Evolutionary conservation across 2,888 invertebrate genomes (phyloP).

Genomic region (Euplexia lucipara): DNA sequence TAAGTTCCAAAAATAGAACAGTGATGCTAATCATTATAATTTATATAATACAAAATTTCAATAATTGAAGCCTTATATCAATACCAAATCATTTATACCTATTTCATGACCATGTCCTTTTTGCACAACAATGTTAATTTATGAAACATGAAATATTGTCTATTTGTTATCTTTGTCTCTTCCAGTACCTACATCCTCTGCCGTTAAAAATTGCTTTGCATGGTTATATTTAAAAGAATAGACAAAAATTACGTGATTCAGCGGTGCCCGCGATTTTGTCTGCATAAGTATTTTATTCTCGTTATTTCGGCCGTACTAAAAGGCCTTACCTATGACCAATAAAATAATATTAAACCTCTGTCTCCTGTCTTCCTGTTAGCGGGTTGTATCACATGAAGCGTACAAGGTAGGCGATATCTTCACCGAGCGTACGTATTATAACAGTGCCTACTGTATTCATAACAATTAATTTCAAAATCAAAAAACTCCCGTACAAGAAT

Average conservation of each 20-base stretch:
- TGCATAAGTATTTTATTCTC: no score
- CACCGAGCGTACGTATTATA: no score
- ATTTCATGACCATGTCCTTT: conserved; percentile 45
- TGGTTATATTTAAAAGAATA: conserved; percentile 18
- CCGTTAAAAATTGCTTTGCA: conserved; percentile 18
- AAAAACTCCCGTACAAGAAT: no score
- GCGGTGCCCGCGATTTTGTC: no score
- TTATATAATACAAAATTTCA: conserved; percentile 9
- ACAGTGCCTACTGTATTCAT: no score
- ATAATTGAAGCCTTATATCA: conserved; percentile 24
- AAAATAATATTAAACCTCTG: no score
- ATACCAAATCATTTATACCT: conserved; percentile 29
- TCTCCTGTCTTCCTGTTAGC: no score
- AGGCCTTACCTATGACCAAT: no score
- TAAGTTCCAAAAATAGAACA: conserved; percentile 7
- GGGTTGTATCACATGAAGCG: no score
- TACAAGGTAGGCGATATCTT: no score
- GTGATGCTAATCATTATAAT: conserved; percentile 11
- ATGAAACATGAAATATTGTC: conserved; percentile 65
- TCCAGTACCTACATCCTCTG: conserved; percentile 16
- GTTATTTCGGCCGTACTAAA: no score
- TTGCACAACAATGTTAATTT: conserved; percentile 70
- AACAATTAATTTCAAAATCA: no score
- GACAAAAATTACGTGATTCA: neutral
- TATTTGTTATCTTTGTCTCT: conserved; percentile 33